phyloP scores from a whole-genome alignment of 2,113 vertebrate species.

The Oxyura jamaicensis region DNA sequence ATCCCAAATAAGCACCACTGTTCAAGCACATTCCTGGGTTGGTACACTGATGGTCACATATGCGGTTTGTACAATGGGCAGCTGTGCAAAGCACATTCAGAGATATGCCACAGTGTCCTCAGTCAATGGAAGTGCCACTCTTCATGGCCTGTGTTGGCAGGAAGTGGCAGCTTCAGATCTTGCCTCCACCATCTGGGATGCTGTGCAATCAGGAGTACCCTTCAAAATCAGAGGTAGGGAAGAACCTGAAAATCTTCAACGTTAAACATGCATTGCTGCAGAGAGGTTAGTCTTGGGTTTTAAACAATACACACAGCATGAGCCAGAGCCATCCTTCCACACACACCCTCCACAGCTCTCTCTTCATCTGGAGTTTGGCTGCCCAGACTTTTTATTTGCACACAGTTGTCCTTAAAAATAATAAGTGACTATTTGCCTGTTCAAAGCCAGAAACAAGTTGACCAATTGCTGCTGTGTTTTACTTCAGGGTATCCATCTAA shows the following conservation, averaged over 20 bases:
- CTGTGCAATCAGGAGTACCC: background rate
- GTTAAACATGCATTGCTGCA: background rate
- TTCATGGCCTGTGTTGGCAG: background rate
- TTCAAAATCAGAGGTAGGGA: background rate
- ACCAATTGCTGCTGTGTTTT: conserved; percentile 76
- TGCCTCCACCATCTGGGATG: background rate
- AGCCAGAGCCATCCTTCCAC: background rate
- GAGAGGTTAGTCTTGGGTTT: background rate
- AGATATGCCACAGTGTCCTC: background rate
- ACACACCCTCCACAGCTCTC: background rate
- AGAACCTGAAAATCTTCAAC: background rate
- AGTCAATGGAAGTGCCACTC: background rate
- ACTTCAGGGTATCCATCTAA: conserved; percentile 77
- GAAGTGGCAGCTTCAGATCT: background rate
- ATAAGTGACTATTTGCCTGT: conserved; percentile 76
- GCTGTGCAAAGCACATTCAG: background rate
- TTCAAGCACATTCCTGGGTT: accelerated
- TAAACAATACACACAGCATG: background rate
- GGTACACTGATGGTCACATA: background rate
- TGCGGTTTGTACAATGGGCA: background rate
- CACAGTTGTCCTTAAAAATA: conserved; percentile 75
- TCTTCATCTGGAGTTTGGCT: conserved; percentile 32
- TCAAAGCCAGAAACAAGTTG: conserved; percentile 75
- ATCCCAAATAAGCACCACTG: background rate
- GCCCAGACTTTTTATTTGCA: conserved; percentile 67